phyloP scores from a whole-genome alignment of 2,888 invertebrate genomes.

The Meteorus cinctellus region DNA sequence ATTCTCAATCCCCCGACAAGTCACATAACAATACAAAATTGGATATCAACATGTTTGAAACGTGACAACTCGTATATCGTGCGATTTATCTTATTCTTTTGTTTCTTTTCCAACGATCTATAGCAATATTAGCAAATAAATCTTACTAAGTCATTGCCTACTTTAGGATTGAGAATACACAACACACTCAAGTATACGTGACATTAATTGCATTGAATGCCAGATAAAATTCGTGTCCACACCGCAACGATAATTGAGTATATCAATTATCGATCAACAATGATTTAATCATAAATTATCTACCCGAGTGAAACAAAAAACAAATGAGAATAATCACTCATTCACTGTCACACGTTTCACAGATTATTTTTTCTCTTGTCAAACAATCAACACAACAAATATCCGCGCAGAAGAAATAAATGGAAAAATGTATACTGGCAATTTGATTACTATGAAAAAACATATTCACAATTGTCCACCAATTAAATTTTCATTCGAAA shows the following conservation, averaged over 20 bases:
- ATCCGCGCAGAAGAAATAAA: background rate
- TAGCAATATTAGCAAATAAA: background rate
- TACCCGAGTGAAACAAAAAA: background rate
- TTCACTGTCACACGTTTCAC: slow-evolving; percentile 1
- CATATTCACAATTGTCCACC: background rate
- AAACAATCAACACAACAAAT: background rate
- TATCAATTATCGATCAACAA: background rate
- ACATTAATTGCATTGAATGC: background rate
- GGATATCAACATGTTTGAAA: slow-evolving; percentile 1
- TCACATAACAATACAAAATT: slow-evolving; percentile 16
- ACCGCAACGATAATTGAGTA: background rate
- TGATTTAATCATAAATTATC: background rate
- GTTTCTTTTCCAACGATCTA: background rate
- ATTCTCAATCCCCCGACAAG: background rate
- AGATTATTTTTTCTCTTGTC: background rate
- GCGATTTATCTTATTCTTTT: background rate
- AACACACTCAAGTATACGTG: background rate
- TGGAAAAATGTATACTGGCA: background rate
- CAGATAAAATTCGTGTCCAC: slow-evolving; percentile 10
- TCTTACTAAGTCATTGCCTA: background rate
- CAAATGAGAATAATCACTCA: background rate
- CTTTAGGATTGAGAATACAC: background rate
- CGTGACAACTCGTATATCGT: background rate
- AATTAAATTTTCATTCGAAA: too few species aligned
- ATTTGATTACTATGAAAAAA: background rate